Conservation (phyloP, 2,113 vertebrate genomes). For the Dinomys branickii region DNA sequence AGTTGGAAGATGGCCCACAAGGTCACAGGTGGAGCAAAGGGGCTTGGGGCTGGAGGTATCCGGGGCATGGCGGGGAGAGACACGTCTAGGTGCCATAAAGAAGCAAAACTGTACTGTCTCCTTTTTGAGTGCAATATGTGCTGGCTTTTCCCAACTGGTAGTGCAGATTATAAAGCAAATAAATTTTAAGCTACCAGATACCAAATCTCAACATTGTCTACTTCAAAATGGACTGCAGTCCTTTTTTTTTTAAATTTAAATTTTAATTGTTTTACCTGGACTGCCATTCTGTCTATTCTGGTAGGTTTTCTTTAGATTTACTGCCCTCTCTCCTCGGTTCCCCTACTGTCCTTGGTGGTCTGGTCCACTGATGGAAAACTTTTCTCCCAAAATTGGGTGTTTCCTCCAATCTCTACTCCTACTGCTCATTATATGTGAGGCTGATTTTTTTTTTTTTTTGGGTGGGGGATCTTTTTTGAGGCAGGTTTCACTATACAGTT, state of each 20-base stretch:
- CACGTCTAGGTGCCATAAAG: neutral
- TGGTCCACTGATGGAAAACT: too few species aligned
- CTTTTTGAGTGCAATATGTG: neutral
- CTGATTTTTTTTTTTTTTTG: neutral
- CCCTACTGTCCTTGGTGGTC: neutral
- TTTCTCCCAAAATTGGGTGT: neutral
- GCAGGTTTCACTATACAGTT: too few species aligned
- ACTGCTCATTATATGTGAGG: neutral
- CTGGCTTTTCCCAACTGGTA: neutral
- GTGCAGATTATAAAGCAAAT: neutral
- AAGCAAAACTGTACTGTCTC: neutral
- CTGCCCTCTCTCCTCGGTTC: neutral
- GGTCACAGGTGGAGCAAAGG: neutral
- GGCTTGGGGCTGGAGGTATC: neutral
- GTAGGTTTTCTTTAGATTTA: neutral
- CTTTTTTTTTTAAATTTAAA: too few species aligned
- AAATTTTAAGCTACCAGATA: neutral
- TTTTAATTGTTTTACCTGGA: neutral
- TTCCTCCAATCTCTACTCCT: accelerated
- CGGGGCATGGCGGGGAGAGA: neutral
- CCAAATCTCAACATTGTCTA: neutral
- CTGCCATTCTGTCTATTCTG: neutral
- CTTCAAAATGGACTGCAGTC: neutral
- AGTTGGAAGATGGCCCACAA: neutral
- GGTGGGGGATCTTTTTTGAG: too few species aligned